These are phyloP conservation scores for Siphlonurus alternatus DNA, from an alignment of 2,888 invertebrate genomes.

Conservation along the genomic window DNA sequence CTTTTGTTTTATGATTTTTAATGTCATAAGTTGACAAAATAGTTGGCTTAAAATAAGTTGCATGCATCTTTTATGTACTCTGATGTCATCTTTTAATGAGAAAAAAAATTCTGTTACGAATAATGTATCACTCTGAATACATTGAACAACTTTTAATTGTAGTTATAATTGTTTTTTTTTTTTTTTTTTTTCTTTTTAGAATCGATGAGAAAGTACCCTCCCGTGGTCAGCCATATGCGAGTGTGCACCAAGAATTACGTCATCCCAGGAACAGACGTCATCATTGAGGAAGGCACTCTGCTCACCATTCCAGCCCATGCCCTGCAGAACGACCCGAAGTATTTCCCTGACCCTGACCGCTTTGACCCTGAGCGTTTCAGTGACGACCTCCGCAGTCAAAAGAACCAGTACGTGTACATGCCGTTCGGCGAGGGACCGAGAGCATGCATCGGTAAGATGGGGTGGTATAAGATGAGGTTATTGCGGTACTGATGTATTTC, in stretches of 20 bases:
- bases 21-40: no score
- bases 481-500: constrained; percentile 3
- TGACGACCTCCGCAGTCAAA: not conserved
- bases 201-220: constrained; percentile 25
- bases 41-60: no score
- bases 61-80: no score
- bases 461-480: constrained; percentile 4
- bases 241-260: constrained; percentile 22
- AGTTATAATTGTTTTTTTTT: not conserved
- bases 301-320: not conserved
- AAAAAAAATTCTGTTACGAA: no score
- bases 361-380: constrained; percentile 2
- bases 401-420: constrained; percentile 29
- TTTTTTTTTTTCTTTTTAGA: constrained; percentile 16
- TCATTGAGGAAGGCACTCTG: constrained; percentile 2
- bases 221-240: constrained; percentile 22
- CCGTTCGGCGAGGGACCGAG: constrained; percentile 39
- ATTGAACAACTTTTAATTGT: not conserved
- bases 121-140: no score
- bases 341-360: not conserved
- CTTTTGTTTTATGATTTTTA: not conserved
- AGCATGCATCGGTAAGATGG: constrained; percentile 32
- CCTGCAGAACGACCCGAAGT: not conserved
- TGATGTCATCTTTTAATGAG: not conserved
- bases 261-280: constrained; percentile 13